A percentile compares a stretch with the other conserved stretches of the same genome.
These are phyloP conservation scores for Dendrocincla tyrannina DNA, from an alignment of 2,797 vertebrate genomes.

Conservation along the genomic window DNA sequence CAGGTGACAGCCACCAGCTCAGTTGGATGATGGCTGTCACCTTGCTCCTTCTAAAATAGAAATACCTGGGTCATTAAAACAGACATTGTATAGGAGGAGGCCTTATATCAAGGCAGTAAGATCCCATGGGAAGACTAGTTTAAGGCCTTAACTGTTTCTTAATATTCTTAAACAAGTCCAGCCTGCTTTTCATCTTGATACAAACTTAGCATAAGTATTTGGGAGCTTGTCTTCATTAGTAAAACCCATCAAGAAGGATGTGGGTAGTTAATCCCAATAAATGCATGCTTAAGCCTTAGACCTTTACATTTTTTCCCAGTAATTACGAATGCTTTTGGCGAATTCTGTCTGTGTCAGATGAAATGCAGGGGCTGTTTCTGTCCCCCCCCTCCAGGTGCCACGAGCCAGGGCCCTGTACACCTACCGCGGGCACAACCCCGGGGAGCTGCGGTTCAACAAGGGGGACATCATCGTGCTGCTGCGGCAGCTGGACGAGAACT, in stretches of 20 bases:
- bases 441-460: conserved; percentile 80
- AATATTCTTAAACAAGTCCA: conserved; percentile 43
- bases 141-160: conserved; percentile 32
- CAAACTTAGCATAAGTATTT: conserved; percentile 15
- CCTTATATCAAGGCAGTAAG: neutral
- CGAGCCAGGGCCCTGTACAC: conserved; percentile 78
- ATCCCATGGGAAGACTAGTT: neutral
- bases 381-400: conserved; percentile 74
- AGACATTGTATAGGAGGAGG: neutral
- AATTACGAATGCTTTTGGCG: neutral
- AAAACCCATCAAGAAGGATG: conserved; percentile 40
- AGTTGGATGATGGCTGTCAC: neutral
- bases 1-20: neutral
- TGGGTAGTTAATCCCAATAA: conserved; percentile 7
- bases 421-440: conserved; percentile 77
- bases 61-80: neutral
- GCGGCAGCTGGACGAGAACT: conserved; percentile 83
- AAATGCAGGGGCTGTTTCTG: neutral
- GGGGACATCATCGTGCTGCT: conserved; percentile 78
- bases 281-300: neutral
- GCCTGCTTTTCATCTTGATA: conserved; percentile 34
- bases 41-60: neutral
- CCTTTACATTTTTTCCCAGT: neutral
- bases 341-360: neutral
- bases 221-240: conserved; percentile 10